Percentiles rank a stretch among this genome's conserved stretches.
Evolutionary conservation across 2,797 vertebrate species (phyloP).

Genomic region (Sebastes aleutianus): DNA sequence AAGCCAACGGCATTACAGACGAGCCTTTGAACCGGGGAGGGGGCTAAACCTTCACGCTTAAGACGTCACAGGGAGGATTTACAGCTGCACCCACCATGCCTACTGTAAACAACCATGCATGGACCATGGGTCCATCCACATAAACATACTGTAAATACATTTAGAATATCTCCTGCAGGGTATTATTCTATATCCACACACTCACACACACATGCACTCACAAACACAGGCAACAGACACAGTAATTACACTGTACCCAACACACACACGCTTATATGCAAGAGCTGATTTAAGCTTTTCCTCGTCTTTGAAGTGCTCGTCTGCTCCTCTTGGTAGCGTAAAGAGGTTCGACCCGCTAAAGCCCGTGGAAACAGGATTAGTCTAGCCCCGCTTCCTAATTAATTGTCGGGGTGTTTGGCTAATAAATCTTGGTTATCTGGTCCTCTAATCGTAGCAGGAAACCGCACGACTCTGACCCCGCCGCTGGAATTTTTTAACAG

Average conservation of each 20-base stretch:
- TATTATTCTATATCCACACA: neutral
- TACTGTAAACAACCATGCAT: conserved; percentile 39
- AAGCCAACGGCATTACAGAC: conserved; percentile 48
- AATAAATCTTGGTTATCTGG: conserved; percentile 82
- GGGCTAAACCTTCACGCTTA: conserved; percentile 65
- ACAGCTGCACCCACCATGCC: conserved; percentile 26
- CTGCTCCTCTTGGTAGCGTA: conserved; percentile 33
- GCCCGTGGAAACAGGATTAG: conserved; percentile 79
- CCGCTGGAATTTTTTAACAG: conserved; percentile 68
- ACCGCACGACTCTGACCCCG: conserved; percentile 66
- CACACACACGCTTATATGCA: conserved; percentile 10
- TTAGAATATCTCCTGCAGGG: conserved; percentile 11
- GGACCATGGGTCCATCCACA: conserved; percentile 23
- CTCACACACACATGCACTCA: neutral
- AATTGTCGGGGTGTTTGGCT: conserved; percentile 77
- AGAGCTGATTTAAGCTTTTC: conserved; percentile 60
- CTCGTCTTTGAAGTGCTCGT: conserved; percentile 67
- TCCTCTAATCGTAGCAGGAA: conserved; percentile 70
- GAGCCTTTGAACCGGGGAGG: conserved; percentile 73
- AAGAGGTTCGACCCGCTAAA: conserved; percentile 66
- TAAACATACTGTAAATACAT: neutral
- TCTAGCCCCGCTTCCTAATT: conserved; percentile 74
- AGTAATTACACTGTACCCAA: conserved; percentile 17
- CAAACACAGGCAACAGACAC: conserved; percentile 20
- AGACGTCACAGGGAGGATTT: conserved; percentile 62